Evolutionary conservation across 1,140 invertebrate genomes (phyloP).

Genomic region (Belonocnema kinseyi): DNA sequence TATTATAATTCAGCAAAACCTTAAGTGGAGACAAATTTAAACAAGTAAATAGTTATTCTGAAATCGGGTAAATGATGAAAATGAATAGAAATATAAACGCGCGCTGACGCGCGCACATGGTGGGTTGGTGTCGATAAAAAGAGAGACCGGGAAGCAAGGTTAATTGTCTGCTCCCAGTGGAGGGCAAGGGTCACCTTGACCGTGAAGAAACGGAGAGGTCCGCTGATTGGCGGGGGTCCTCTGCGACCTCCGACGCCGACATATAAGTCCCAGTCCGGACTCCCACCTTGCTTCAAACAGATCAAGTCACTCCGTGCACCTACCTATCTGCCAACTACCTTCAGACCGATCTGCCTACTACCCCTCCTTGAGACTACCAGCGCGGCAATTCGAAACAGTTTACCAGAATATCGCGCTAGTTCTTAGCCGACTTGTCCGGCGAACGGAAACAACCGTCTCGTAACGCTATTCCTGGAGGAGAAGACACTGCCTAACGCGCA

Average conservation of each 20-base stretch:
- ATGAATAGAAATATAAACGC: too few relatives aligned
- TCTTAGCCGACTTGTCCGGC: constrained; percentile 38
- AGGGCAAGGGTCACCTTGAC: constrained; percentile 62
- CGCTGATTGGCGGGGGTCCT: constrained; percentile 38
- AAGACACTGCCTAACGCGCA: constrained; percentile 32
- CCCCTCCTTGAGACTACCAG: constrained; percentile 17
- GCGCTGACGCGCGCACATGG: too few relatives aligned
- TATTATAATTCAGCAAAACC: too few relatives aligned
- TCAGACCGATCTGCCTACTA: constrained; percentile 37
- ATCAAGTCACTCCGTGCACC: constrained; percentile 48
- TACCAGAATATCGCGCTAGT: constrained; percentile 46
- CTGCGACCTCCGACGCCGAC: constrained; percentile 62
- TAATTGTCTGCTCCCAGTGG: constrained; percentile 32
- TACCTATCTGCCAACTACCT: constrained; percentile 42
- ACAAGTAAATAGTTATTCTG: too few relatives aligned
- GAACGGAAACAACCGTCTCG: constrained; percentile 32
- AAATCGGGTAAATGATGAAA: too few relatives aligned
- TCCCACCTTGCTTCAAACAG: constrained; percentile 63
- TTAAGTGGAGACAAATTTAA: too few relatives aligned
- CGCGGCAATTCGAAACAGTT: constrained; percentile 30
- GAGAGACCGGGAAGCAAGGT: constrained; percentile 14
- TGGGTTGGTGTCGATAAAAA: constrained; percentile 23
- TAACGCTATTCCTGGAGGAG: constrained; percentile 6
- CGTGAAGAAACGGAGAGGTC: constrained; percentile 45
- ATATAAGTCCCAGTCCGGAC: constrained; percentile 65